These are phyloP conservation scores for Zaprionus obscuricornis DNA, from an alignment of 2,888 invertebrate genomes.

Conservation along the genomic window DNA sequence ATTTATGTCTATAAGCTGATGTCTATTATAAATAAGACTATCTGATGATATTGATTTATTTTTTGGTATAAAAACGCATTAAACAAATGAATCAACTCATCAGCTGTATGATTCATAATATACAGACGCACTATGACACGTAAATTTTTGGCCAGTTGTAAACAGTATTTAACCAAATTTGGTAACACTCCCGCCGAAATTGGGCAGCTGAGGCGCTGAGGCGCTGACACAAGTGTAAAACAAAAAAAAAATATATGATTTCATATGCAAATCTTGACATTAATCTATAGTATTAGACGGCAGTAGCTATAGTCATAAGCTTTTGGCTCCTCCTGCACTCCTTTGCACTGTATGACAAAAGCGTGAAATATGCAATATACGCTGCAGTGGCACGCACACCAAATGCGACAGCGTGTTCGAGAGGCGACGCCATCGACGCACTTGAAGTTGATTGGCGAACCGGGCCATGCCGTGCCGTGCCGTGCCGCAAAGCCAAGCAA, in stretches of 20 bases:
- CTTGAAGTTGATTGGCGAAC: conserved; percentile 54
- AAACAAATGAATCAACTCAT: conserved; percentile 15
- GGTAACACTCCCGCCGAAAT: conserved; percentile 48
- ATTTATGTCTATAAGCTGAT: too few species aligned
- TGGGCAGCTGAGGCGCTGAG: conserved; percentile 41
- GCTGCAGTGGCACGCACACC: conserved; percentile 46
- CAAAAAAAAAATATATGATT: conserved; percentile 60
- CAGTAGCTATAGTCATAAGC: conserved; percentile 29
- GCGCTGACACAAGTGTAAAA: conserved; percentile 31
- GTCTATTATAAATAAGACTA: too few species aligned
- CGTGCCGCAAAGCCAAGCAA: too few species aligned
- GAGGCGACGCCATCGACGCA: conserved; percentile 51
- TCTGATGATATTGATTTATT: too few species aligned
- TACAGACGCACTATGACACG: conserved; percentile 49
- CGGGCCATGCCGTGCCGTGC: conserved; percentile 19
- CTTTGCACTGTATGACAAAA: conserved; percentile 55
- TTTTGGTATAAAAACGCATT: conserved; percentile 4
- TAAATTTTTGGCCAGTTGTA: conserved; percentile 17
- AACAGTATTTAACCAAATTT: conserved; percentile 41
- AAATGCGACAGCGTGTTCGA: conserved; percentile 42
- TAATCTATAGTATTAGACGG: conserved; percentile 64
- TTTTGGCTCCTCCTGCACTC: conserved; percentile 54
- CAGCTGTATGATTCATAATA: conserved; percentile 36
- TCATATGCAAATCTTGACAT: conserved; percentile 80
- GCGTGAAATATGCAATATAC: conserved; percentile 68